These are phyloP conservation scores for Elanoides forficatus DNA, from an alignment of 2,113 vertebrate species.

Conservation along the genomic window DNA sequence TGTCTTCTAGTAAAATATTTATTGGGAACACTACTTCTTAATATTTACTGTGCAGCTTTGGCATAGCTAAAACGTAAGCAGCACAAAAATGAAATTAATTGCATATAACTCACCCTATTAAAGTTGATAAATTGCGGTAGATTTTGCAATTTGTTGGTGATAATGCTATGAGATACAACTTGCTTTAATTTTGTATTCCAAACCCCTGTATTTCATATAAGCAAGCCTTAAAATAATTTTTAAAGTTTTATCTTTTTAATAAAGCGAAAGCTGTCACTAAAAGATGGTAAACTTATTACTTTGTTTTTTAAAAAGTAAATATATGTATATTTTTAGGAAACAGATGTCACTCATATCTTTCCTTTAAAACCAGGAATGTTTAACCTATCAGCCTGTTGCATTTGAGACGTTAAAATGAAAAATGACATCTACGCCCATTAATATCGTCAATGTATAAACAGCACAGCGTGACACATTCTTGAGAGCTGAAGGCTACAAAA, in stretches of 20 bases:
- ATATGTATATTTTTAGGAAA: conserved; percentile 63
- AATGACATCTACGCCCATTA: conserved; percentile 94
- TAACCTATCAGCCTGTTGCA: conserved; percentile 94
- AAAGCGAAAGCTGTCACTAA: conserved; percentile 8
- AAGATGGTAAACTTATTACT: conserved; percentile 29
- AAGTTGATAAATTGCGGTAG: not conserved
- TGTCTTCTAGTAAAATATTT: conserved; percentile 51
- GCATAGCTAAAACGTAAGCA: conserved; percentile 22
- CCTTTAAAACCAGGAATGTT: conserved; percentile 79
- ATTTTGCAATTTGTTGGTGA: not conserved
- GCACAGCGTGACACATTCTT: conserved; percentile 98
- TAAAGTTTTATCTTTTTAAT: conserved; percentile 4
- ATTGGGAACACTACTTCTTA: conserved; percentile 42
- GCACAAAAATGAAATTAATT: conserved; percentile 48
- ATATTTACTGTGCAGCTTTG: conserved; percentile 23
- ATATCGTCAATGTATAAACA: conserved; percentile 98
- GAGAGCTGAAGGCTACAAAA: conserved; percentile 90
- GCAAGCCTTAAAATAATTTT: not conserved
- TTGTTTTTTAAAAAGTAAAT: conserved; percentile 54
- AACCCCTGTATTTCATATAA: not conserved
- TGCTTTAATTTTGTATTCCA: not conserved
- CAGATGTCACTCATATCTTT: conserved; percentile 73
- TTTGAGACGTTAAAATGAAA: conserved; percentile 90
- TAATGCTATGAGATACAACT: not conserved
- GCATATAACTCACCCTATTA: conserved; percentile 1